Percentiles rank a stretch among this genome's conserved stretches.
phyloP scores from a whole-genome alignment of 2,113 vertebrate species.

The Cervus canadensis region DNA sequence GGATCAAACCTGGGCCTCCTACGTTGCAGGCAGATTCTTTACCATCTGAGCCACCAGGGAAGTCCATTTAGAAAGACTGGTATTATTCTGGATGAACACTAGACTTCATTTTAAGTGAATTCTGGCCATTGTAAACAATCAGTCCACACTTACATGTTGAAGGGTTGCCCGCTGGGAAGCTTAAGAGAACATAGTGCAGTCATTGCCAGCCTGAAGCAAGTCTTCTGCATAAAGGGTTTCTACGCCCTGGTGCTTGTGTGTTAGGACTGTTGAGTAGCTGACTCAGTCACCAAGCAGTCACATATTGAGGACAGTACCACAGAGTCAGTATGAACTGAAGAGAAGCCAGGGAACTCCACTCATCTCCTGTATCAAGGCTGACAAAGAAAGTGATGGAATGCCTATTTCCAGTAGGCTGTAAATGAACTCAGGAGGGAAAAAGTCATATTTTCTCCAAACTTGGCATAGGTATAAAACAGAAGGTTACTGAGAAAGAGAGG shows the following conservation, averaged over 20 bases:
- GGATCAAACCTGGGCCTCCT: neutral
- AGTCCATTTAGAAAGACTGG: neutral
- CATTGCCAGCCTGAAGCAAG: neutral
- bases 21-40: neutral
- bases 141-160: neutral
- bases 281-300: neutral
- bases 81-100: neutral
- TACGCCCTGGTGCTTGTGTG: neutral
- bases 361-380: neutral
- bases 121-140: neutral
- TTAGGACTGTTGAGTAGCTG: neutral
- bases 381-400: neutral
- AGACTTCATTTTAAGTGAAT: neutral
- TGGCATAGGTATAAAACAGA: neutral
- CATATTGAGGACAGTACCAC: neutral
- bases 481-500: neutral
- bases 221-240: neutral
- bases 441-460: neutral
- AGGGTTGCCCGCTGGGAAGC: neutral
- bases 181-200: neutral
- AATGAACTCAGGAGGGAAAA: neutral
- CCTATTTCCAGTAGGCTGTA: neutral
- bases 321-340: neutral
- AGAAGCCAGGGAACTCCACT: neutral
- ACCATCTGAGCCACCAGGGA: neutral